Percentiles rank a stretch among this genome's conserved stretches.
These are phyloP conservation scores for Ptilonorhynchus violaceus DNA, from an alignment of 2,113 vertebrate species.

Conservation along the genomic window DNA sequence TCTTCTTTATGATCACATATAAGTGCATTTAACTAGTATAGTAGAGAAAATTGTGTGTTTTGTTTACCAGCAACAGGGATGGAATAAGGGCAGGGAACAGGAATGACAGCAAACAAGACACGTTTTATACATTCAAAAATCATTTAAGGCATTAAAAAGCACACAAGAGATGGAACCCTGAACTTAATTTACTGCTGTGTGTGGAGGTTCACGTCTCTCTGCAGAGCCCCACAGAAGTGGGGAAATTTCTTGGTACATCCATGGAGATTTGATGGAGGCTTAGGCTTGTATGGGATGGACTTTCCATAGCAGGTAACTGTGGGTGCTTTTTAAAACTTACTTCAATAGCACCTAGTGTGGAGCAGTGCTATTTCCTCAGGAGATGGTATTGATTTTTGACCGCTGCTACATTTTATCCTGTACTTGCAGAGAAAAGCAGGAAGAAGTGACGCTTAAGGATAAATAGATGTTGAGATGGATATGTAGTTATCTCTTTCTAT, in stretches of 20 bases:
- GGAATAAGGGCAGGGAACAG: not conserved
- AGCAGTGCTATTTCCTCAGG: not conserved
- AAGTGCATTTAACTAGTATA: not conserved
- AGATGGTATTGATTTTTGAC: not conserved
- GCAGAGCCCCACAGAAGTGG: rapidly evolving
- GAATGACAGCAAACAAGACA: not conserved
- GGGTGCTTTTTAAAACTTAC: not conserved
- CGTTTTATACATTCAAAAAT: not conserved
- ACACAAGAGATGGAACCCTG: not conserved
- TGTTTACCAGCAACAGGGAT: not conserved
- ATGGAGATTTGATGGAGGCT: not conserved
- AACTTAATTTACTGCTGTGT: not conserved
- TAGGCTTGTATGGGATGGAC: not conserved
- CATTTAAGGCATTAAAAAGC: not conserved
- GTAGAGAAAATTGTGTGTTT: not conserved
- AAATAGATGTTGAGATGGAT: not conserved
- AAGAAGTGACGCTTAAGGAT: not conserved
- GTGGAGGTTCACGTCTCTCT: not conserved
- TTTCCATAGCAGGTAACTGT: not conserved
- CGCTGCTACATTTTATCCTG: not conserved
- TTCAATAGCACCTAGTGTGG: not conserved
- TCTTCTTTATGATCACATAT: not conserved
- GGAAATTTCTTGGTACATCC: not conserved
- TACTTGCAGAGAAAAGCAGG: not conserved
- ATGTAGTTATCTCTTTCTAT: not conserved